Conservation (phyloP, 2,888 invertebrate genomes). For the Rhyacophila evoluta region DNA sequence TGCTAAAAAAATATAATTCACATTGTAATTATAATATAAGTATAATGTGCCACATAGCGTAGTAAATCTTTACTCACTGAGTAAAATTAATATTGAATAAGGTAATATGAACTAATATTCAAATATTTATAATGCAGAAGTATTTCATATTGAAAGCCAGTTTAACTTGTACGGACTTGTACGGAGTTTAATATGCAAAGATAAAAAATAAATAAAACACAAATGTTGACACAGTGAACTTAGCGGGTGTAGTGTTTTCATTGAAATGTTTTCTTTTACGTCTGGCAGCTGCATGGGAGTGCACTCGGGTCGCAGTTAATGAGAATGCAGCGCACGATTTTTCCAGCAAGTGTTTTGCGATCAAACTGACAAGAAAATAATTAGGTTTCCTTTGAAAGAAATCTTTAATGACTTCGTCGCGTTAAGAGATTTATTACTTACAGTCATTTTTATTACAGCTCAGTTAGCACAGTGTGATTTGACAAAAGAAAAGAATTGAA, state of each 20-base stretch:
- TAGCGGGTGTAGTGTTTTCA: neutral
- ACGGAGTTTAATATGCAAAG: neutral
- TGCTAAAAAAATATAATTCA: too few species aligned
- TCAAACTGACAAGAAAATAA: neutral
- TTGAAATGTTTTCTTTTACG: neutral
- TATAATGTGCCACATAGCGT: too few species aligned
- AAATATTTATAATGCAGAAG: too few species aligned
- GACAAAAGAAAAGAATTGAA: too few species aligned
- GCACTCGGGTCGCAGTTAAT: neutral
- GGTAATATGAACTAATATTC: too few species aligned
- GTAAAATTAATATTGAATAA: too few species aligned
- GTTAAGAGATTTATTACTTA: neutral
- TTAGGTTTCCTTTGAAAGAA: neutral
- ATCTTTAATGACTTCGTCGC: neutral
- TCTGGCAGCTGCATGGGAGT: neutral
- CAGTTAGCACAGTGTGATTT: neutral
- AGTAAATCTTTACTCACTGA: too few species aligned
- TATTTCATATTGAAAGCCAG: too few species aligned
- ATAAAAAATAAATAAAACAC: neutral
- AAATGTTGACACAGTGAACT: neutral
- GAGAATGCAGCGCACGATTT: slow-evolving; percentile 2
- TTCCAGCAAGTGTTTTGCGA: slow-evolving; percentile 10
- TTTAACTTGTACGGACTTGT: neutral
- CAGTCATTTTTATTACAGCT: neutral
- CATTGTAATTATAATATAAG: too few species aligned